A percentile compares a stretch with the other conserved stretches of the same genome.
Evolutionary conservation across 2,888 invertebrate genomes (phyloP).

Genomic region (Lepetodrilus schrolli): DNA sequence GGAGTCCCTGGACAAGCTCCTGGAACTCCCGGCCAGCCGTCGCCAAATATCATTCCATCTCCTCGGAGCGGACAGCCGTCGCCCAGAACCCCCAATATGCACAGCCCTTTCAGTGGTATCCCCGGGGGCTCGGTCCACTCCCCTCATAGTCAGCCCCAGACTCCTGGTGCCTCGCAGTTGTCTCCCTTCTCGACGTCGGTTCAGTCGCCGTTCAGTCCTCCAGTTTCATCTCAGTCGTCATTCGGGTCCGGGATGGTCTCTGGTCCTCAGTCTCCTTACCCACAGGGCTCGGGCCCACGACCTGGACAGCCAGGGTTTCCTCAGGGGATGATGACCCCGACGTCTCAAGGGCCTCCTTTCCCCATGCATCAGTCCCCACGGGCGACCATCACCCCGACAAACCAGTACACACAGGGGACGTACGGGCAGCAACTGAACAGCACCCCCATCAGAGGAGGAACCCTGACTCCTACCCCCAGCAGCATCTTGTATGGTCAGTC

Average conservation of each 20-base stretch:
- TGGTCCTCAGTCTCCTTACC: constrained; percentile 61
- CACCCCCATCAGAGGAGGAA: constrained; percentile 45
- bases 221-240: constrained; percentile 48
- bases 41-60: constrained; percentile 61
- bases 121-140: constrained; percentile 44
- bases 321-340: constrained; percentile 4
- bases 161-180: constrained; percentile 50
- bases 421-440: constrained; percentile 47
- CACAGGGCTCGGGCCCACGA: constrained; percentile 32
- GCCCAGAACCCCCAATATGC: constrained; percentile 65
- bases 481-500: constrained; percentile 56
- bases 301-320: background rate
- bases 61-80: constrained; percentile 64
- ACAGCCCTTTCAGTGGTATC: constrained; percentile 56
- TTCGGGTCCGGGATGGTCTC: constrained; percentile 44
- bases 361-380: constrained; percentile 57
- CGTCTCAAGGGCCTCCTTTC: constrained; percentile 25
- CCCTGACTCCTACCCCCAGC: constrained; percentile 48
- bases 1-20: constrained; percentile 33
- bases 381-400: constrained; percentile 57
- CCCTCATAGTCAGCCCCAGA: constrained; percentile 46
- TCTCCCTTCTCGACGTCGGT: constrained; percentile 60
- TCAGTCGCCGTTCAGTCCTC: constrained; percentile 62
- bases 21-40: constrained; percentile 54
- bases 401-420: constrained; percentile 58